Conservation (phyloP, 2,888 invertebrate genomes). For the Apeira syringaria region DNA sequence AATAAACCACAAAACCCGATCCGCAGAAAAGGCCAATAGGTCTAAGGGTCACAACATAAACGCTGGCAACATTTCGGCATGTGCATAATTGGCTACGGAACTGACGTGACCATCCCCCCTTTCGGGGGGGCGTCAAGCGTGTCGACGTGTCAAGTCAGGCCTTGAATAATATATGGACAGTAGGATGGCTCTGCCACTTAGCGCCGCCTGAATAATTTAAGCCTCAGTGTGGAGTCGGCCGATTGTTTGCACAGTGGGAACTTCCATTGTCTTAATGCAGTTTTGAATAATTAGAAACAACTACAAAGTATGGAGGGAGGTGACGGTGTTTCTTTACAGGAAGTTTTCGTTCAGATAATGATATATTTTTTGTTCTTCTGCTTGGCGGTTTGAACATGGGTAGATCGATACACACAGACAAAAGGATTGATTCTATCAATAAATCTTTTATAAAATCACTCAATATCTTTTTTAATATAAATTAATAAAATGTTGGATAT, state of each 20-base stretch:
- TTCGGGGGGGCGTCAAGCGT: constrained; percentile 53
- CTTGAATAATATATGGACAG: constrained; percentile 76
- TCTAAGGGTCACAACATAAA: constrained; percentile 75
- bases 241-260: constrained; percentile 47
- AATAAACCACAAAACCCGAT: constrained; percentile 53
- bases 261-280: constrained; percentile 28
- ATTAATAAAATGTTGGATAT: too few relatives aligned
- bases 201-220: constrained; percentile 72
- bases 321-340: too few relatives aligned
- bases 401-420: too few relatives aligned
- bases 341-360: too few relatives aligned
- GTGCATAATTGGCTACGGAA: constrained; percentile 78
- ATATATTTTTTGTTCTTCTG: too few relatives aligned
- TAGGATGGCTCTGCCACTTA: constrained; percentile 78
- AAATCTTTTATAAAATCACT: too few relatives aligned
- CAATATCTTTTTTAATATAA: too few relatives aligned
- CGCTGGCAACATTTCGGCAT: constrained; percentile 72
- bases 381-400: too few relatives aligned
- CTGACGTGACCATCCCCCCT: constrained; percentile 59
- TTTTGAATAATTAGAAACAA: constrained; percentile 11
- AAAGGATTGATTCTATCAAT: too few relatives aligned
- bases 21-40: constrained; percentile 76
- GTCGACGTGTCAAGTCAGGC: constrained; percentile 77
- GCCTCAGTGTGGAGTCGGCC: constrained; percentile 47
- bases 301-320: background rate